Percentiles rank a stretch among this genome's conserved stretches.
Evolutionary conservation across 2,888 invertebrate genomes (phyloP).

Genomic region (Drosophila sordidula): DNA sequence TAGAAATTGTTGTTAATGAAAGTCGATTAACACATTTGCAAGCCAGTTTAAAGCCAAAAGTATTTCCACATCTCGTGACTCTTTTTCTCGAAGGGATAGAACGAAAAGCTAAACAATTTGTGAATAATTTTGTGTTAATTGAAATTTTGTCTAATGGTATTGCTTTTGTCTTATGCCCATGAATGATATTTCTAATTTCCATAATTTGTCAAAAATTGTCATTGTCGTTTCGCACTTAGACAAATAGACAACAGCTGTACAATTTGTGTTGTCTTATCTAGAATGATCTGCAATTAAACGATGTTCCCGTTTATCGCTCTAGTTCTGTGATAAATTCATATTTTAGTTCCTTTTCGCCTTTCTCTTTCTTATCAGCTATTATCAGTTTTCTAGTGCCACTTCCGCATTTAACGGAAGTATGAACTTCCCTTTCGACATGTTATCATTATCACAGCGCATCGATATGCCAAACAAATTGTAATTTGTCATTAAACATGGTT

Average conservation of each 20-base stretch:
- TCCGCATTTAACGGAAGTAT: conserved; percentile 24
- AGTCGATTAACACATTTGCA: conserved; percentile 29
- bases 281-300: background rate
- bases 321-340: conserved; percentile 1
- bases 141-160: background rate
- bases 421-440: conserved; percentile 9
- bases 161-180: background rate
- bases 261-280: conserved; percentile 9
- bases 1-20: conserved; percentile 7
- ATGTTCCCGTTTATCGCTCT: background rate
- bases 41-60: conserved; percentile 5
- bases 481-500: conserved; percentile 65
- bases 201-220: background rate
- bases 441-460: conserved; percentile 42
- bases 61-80: conserved; percentile 7
- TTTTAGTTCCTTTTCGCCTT: background rate
- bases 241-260: conserved; percentile 12
- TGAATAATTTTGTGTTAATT: conserved; percentile 2
- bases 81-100: background rate
- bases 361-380: conserved; percentile 4
- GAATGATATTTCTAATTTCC: background rate
- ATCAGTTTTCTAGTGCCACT: background rate
- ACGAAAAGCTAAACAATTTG: background rate
- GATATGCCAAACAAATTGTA: conserved; percentile 49
- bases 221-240: conserved; percentile 4